Base-by-base conservation (phyloP, 2,113 vertebrate species). In the Sialia sialis region DNA sequence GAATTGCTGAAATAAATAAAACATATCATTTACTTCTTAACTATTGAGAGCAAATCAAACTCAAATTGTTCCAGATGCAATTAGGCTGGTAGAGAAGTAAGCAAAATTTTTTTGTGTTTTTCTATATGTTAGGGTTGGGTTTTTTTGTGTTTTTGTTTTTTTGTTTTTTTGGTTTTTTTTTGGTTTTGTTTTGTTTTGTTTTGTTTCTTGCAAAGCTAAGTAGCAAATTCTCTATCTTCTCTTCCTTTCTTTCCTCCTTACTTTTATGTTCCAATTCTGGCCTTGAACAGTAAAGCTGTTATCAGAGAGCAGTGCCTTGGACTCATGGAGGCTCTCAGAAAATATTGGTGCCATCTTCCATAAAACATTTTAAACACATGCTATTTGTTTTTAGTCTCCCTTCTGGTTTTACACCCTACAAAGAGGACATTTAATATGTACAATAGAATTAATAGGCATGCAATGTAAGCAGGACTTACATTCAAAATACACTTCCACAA, bases 391-490 rank as follows among this genome's bases (percentile, higher is more conserved):
- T 97, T 94, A 80, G 96, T 84, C 96, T 97, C 96, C 96, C 96
- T 96, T 97, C 94, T 96, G 96, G 94, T 95, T 97, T 95, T 95
- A 91, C 79, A 92, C 87, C 54, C 85, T 64, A 95, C 83, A 94
- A 96, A 96, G 89, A 95, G 94, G 94, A 97, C 96, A 95, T 97
- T 97, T 97, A 96, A 95, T 97, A 97, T 97, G 96, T 97, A 97
- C 96, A 97, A 93, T 97, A 94, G 97, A 97, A 97, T 97, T 97
- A 97, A 97, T 96, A 95, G 95, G 96, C 95, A 96, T 93, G 95
- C 95, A 97, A 60, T 95, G 95, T 97, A 96, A 95, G 94, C 96
- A 96, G 96, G 96, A 96, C 96, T 96, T 97, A 97, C 94, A 70
- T 95, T 97, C 94, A 96, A 96, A 97, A 96, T 96, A 95, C 93